These are phyloP conservation scores for Odiellus spinosus DNA, from an alignment of 2,888 invertebrate genomes.

Conservation along the genomic window DNA sequence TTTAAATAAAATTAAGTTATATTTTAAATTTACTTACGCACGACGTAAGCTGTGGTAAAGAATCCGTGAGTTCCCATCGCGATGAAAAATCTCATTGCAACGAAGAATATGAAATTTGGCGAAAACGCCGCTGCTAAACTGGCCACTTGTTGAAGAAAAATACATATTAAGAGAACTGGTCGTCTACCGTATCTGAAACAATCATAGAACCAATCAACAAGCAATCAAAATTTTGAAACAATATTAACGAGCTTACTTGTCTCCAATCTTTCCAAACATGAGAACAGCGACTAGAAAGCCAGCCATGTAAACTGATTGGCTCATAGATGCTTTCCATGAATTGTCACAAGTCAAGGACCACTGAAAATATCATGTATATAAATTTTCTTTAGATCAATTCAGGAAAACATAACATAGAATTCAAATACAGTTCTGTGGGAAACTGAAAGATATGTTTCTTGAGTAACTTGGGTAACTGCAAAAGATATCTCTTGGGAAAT, in stretches of 20 bases:
- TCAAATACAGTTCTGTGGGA: background rate
- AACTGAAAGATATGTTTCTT: no score
- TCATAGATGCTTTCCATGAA: constrained; percentile 7
- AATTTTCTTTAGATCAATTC: background rate
- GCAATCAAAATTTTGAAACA: no score
- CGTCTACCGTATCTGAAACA: constrained; percentile 2
- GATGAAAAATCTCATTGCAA: constrained; percentile 5
- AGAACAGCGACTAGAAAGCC: constrained; percentile 9
- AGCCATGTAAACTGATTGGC: constrained; percentile 15
- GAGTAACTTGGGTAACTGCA: no score
- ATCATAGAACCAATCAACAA: no score
- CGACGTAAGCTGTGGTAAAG: background rate
- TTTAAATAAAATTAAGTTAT: no score
- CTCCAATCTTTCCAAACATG: constrained; percentile 13
- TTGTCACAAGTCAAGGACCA: constrained; percentile 16
- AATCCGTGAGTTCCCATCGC: constrained; percentile 5
- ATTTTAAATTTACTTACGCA: constrained; percentile 3
- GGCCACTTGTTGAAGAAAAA: background rate
- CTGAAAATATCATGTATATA: no score
- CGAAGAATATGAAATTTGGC: constrained; percentile 4
- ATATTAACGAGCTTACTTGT: constrained; percentile 9
- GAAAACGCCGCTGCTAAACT: constrained; percentile 2
- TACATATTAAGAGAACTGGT: constrained; percentile 2
- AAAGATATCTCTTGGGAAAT: no score
- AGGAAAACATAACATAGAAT: background rate